Evolutionary conservation across 2,797 vertebrate genomes (phyloP).

Genomic region (Clarias laeviceps): DNA sequence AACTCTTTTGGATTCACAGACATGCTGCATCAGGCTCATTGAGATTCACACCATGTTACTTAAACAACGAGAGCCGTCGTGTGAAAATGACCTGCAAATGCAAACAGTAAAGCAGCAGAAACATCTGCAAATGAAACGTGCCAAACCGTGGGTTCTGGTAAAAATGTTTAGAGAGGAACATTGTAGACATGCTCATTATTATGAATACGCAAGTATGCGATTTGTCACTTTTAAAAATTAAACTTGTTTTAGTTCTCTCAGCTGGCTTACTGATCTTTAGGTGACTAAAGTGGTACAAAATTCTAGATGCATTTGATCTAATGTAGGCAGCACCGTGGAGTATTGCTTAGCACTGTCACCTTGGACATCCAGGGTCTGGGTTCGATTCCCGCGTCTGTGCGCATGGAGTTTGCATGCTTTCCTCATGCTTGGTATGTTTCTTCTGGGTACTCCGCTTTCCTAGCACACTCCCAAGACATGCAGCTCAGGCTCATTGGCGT

Average conservation of each 20-base stretch:
- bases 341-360: too few species aligned
- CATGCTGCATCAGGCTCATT: slow-evolving; percentile 35
- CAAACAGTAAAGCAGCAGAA: not conserved
- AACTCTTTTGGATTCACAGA: slow-evolving; percentile 14
- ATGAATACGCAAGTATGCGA: not conserved
- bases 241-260: not conserved
- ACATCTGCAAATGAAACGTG: not conserved
- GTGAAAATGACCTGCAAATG: slow-evolving; percentile 40
- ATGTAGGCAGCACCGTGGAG: too few species aligned
- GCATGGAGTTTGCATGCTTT: too few species aligned
- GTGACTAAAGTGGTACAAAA: not conserved
- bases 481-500: too few species aligned
- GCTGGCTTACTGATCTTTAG: not conserved
- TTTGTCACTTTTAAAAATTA: not conserved
- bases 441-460: too few species aligned
- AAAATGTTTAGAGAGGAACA: slow-evolving; percentile 8
- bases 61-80: slow-evolving; percentile 25
- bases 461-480: too few species aligned
- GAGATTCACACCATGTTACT: slow-evolving; percentile 21
- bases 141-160: not conserved
- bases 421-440: too few species aligned
- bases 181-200: not conserved
- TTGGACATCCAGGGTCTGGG: too few species aligned
- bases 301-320: not conserved
- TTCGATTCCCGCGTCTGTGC: too few species aligned